Base-by-base conservation (phyloP, 2,113 vertebrate genomes). In the Axis porcinus region DNA sequence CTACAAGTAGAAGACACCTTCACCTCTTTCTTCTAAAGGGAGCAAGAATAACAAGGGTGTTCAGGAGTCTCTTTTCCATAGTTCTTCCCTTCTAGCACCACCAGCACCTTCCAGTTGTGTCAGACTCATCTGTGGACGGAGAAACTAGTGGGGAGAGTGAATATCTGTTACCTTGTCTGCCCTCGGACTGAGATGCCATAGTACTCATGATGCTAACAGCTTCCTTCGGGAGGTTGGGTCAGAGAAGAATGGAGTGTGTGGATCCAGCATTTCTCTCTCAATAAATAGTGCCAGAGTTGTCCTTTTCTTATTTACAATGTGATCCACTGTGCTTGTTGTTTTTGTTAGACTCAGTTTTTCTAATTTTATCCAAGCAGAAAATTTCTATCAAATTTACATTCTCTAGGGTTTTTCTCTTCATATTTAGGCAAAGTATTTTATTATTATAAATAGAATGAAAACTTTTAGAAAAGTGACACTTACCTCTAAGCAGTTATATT, bases 371-470 rank as follows among this genome's bases (percentile, higher is more conserved):
- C 23, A 30, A 15, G 15, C 83, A 57, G 36, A 79, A 62, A 40
- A 11, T 76, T 89, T 87, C 64, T 9, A 33, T 90, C 14, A 76
- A 81, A 47, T 91, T 93, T 94, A 21, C 2, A 55, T 10, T 86
- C 50, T 86, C 5, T 7, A 83, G 52, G 52, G 1, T 28, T 79
- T 95, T 52, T 33, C 23, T 40, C 43, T 21, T 12, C n/a, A 16
- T 64, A 36, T 81, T 30, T 84, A 84, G 36, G 45, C 15, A 36
- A 85, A 58, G 62, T 45, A 17, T 78, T 95, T 95, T 95, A 88
- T 87, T 76, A 27, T 43, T 76, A 43, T 40, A 93, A 89, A 74
- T 60, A 54, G 36, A 76, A 21, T 28, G 7, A 86, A 92, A 83
- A 55, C 21, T 91, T 62, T 62, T 62, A 9, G 12, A n/a, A 52